A percentile compares a stretch with the other conserved stretches of the same genome.
Conservation (phyloP, 30 jellyfish, hydroid and myxozoan genomes). For the Mastigias papua region DNA sequence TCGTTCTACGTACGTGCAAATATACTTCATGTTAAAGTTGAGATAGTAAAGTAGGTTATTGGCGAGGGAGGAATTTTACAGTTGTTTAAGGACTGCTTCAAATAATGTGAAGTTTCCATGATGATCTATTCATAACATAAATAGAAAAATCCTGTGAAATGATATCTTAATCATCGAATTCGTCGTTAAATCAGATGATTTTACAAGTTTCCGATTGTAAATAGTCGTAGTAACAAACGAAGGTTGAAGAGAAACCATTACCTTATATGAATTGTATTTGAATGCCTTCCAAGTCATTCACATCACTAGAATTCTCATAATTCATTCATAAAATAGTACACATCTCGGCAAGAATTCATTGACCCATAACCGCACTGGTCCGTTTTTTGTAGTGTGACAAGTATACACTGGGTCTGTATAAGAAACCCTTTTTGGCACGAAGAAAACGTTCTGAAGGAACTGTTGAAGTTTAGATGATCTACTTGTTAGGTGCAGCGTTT, state of each 20-base stretch:
- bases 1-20: not conserved
- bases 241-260: not conserved
- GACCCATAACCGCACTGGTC: not conserved
- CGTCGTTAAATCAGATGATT: not conserved
- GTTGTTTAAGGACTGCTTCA: not conserved
- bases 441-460: too few relatives aligned
- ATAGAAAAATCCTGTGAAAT: not conserved
- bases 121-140: not conserved
- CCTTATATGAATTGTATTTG: slow-evolving; percentile 2
- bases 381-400: not conserved
- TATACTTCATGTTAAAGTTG: not conserved
- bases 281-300: slow-evolving; percentile 15
- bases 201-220: not conserved
- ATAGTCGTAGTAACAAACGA: not conserved
- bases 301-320: not conserved
- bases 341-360: not conserved
- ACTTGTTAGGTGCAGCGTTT: too few relatives aligned
- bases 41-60: not conserved
- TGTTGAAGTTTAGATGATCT: too few relatives aligned
- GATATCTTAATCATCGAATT: not conserved
- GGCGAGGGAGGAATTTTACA: not conserved
- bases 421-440: too few relatives aligned
- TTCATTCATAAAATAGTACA: not conserved
- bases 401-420: too few relatives aligned
- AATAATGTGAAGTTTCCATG: not conserved